phyloP scores from a whole-genome alignment of 1,140 invertebrate species.

The Anadara kagoshimensis region DNA sequence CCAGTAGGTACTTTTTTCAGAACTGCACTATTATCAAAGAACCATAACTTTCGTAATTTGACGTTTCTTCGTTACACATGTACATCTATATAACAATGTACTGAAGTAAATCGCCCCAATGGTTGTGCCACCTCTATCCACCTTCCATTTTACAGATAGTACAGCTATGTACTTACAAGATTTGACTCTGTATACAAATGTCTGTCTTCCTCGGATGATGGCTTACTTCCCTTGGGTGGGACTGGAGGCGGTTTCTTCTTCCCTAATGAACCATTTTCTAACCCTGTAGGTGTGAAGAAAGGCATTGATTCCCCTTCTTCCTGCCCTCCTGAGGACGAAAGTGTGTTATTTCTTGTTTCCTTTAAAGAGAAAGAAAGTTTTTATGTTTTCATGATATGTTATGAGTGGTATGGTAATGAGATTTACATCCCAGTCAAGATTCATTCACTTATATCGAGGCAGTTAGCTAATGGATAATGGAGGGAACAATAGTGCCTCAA shows the following conservation, averaged over 20 bases:
- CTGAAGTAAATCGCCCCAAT: too few species aligned
- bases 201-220: conserved; percentile 29
- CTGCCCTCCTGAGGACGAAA: neutral
- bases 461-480: neutral
- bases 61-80: too few species aligned
- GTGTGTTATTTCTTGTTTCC: neutral
- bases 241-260: conserved; percentile 40
- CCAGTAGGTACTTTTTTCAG: too few species aligned
- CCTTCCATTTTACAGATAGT: too few species aligned
- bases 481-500: too few species aligned
- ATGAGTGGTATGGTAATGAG: neutral
- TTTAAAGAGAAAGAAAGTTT: neutral
- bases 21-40: too few species aligned
- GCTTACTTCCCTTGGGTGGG: conserved; percentile 33
- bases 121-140: too few species aligned
- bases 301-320: conserved; percentile 23
- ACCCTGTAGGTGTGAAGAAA: conserved; percentile 34
- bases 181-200: neutral
- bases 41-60: too few species aligned
- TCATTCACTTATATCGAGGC: too few species aligned
- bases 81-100: too few species aligned
- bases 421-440: neutral
- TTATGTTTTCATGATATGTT: neutral
- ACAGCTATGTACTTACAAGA: neutral
- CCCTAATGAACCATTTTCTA: conserved; percentile 21